Evolutionary conservation across 2,113 vertebrate genomes (phyloP), one percentile per base, ranked within the genome.

Genomic region (Pongo abelii): DNA sequence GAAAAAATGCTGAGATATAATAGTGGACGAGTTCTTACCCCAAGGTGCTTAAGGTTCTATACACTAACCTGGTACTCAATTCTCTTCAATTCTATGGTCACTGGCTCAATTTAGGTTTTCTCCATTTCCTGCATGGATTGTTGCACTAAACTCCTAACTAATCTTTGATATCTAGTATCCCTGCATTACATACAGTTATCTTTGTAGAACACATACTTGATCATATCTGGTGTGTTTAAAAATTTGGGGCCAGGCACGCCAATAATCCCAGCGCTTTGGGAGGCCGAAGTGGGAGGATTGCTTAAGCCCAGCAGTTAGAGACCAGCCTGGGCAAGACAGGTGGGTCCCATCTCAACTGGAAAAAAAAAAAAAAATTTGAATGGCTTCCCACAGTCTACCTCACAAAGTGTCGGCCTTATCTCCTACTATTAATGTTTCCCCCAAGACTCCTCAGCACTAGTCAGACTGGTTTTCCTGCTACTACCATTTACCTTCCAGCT

Each of bases 21-120:
- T 1, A 13, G 8, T 3, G n/a, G 43, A 83, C 0, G 38, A 72
- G 2, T 59, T 59, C 13, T 75, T 59, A 20, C 0, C 11, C 6
- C 32, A 61, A 87, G 8, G 8, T 74, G 5, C 10, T 13, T 64
- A 57, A 67, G 16, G 30, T 22, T 38, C 18, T 46, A 1, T 59
- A 61, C 18, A 32, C n/a, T 46, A 91, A 30, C 9, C 1, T 52
- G 23, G 1, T 50, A 18, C 16, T 32, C 11, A 32, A 25, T 50
- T 48, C 17, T 84, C 38, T 89, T 11, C 7, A 72, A 35, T 40
- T 74, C 12, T 52, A 3, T 32, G 13, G n/a, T 72, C 48, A 70
- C 0, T 77, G 35, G 7, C 12, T 83, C 8, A 43, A 0, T 43
- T 74, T 57, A 30, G 3, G 35, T 69, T 81, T 6, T 64, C 12